A percentile compares a stretch with the other conserved stretches of the same genome.
phyloP scores from a whole-genome alignment of 1,140 invertebrate species.

The Geopemphigus sp. region DNA sequence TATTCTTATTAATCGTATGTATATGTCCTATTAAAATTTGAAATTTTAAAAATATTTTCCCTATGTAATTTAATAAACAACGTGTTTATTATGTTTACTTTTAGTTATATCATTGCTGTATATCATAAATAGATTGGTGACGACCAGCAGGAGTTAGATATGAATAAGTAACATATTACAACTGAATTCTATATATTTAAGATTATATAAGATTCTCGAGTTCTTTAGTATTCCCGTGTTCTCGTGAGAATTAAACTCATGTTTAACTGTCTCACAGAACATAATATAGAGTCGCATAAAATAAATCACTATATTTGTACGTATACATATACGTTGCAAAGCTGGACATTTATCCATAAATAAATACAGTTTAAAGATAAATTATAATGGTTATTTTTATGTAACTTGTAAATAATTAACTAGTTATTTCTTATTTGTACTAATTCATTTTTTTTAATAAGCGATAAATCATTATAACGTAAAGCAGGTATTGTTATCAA shows the following conservation, averaged over 20 bases:
- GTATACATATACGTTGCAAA: background rate
- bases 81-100: background rate
- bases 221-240: background rate
- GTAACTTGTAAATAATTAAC: too few species aligned
- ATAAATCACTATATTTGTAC: background rate
- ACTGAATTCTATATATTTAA: background rate
- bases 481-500: too few species aligned
- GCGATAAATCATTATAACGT: too few species aligned
- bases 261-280: background rate
- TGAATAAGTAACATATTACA: background rate
- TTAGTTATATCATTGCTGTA: background rate
- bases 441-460: too few species aligned
- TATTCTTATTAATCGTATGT: too few species aligned
- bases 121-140: background rate
- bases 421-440: too few species aligned
- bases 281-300: background rate
- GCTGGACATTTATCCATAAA: too few species aligned
- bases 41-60: too few species aligned
- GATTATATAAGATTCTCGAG: conserved; percentile 15
- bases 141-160: background rate
- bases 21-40: too few species aligned
- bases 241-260: background rate
- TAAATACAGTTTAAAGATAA: too few species aligned
- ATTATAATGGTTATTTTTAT: too few species aligned
- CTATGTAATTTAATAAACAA: background rate